Evolutionary conservation across 2,888 invertebrate genomes (phyloP), one percentile per base, ranked within the genome.

Genomic region (Archips crataeganus): DNA sequence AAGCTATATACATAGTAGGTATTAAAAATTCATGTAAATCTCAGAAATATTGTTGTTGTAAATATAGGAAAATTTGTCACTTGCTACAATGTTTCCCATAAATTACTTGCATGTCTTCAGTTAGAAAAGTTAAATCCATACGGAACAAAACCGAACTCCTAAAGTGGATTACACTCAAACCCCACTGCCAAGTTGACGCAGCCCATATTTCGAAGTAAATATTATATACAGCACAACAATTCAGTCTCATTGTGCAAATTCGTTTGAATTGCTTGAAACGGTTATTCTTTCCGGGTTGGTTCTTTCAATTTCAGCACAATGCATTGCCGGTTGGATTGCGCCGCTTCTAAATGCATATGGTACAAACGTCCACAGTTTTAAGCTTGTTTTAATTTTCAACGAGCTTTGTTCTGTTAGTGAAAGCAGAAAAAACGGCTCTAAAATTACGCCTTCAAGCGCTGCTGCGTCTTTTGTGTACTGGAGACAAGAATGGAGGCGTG

Each of bases 241-340:
- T 59, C 65, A 54, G 63, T 66, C 36, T 54, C 68, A 74, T 74
- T 76, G 76, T 74, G 70, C 13, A 71, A 74, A 70, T 71, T 61
- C 69, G 59, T 66, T 32, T 70, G 63, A 75, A 75, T 72, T 61
- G 76, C 72, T 70, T 70, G 70, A 70, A 75, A 71, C 59, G 45
- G 75, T 77, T 78, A 76, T 79, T 77, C 77, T 76, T 78, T 75
- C 75, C 74, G 76, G 74, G 70, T 76, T 66, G 54, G 61, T 70
- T 71, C 75, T 76, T 78, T 76, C 71, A 73, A 74, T 74, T 75
- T 62, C 34, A 75, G 68, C 71, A 73, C 72, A 69, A 75, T 77
- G 76, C 74, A 73, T 72, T 69, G 72, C 68, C 39, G 57, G 63
- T 36, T 61, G 76, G 74, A 32, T 68, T 63, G 71, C 49, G 47